Conservation (phyloP, 1,140 invertebrate species). For the Camponotus floridanus region DNA sequence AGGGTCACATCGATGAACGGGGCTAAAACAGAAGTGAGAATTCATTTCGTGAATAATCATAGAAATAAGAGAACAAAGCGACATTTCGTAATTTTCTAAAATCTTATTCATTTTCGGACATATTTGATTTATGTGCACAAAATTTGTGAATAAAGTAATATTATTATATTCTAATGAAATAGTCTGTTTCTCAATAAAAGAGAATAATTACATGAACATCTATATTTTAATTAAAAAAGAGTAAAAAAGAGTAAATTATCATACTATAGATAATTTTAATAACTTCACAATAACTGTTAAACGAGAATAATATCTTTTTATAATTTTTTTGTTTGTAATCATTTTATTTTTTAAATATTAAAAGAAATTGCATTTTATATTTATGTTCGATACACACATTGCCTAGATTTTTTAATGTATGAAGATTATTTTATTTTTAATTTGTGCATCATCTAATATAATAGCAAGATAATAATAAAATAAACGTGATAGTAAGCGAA, state of each 20-base stretch:
- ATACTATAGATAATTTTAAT: not conserved
- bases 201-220: too few species aligned
- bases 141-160: not conserved
- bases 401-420: too few species aligned
- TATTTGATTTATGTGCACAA: not conserved
- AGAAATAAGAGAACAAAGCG: not conserved
- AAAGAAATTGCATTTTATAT: not conserved
- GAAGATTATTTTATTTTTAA: not conserved
- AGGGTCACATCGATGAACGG: constrained; percentile 61
- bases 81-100: not conserved
- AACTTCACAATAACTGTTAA: not conserved
- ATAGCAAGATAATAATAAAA: constrained; percentile 9
- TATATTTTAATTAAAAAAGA: too few species aligned
- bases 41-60: constrained; percentile 52
- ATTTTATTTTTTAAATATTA: not conserved
- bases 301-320: not conserved
- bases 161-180: not conserved
- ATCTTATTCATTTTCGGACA: not conserved
- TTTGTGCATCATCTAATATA: not conserved
- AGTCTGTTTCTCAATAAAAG: not conserved
- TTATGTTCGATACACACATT: too few species aligned
- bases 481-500: constrained; percentile 38
- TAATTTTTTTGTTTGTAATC: not conserved
- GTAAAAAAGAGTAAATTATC: too few species aligned
- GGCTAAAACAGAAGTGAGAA: constrained; percentile 30